Evolutionary conservation across 2,888 invertebrate species (phyloP).

Genomic region (Buathra laborator): DNA sequence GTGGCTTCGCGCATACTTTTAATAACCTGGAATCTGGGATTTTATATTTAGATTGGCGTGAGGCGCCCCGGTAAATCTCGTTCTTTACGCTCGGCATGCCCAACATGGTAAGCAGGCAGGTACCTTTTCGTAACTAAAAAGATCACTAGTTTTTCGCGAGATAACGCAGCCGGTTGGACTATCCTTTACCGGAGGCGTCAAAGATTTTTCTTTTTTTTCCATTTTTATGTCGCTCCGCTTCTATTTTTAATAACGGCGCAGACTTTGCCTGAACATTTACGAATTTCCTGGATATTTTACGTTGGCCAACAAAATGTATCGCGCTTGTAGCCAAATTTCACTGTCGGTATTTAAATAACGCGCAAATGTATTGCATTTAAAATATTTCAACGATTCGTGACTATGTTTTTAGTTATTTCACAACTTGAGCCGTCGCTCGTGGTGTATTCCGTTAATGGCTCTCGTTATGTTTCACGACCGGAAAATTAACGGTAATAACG

Average conservation of each 20-base stretch:
- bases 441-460: too few relatives aligned
- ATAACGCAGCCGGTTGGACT: background rate
- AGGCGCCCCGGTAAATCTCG: conserved; percentile 52
- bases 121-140: conserved; percentile 14
- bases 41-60: conserved; percentile 81
- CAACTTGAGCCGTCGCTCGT: too few relatives aligned
- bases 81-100: conserved; percentile 47
- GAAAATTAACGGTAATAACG: too few relatives aligned
- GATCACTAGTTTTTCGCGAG: background rate
- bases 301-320: background rate
- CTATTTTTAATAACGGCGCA: background rate
- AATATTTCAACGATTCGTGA: too few relatives aligned
- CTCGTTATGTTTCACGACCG: too few relatives aligned
- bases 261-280: background rate
- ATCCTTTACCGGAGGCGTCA: background rate
- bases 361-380: too few relatives aligned
- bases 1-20: conserved; percentile 80
- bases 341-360: too few relatives aligned
- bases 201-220: background rate
- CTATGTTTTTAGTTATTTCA: too few relatives aligned
- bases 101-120: conserved; percentile 53
- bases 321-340: background rate
- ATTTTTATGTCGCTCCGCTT: background rate
- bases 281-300: background rate
- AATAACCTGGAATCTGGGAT: conserved; percentile 84